These are phyloP conservation scores for Drosophila maculinotata DNA, from an alignment of 2,888 invertebrate genomes.

Conservation along the genomic window DNA sequence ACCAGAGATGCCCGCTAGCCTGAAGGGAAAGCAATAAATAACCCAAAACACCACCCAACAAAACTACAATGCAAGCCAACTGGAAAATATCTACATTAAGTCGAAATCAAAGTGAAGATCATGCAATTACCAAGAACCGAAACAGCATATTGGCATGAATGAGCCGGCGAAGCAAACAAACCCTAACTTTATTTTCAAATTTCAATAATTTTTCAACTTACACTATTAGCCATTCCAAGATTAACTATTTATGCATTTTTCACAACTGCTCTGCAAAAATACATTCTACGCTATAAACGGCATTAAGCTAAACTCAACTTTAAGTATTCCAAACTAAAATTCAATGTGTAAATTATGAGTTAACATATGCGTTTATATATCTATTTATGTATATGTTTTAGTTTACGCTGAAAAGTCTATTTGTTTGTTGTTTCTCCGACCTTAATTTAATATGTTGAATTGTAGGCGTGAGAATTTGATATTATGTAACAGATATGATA, in stretches of 20 bases:
- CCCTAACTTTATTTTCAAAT: conserved; percentile 15
- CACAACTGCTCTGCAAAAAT: conserved; percentile 6
- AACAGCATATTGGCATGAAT: conserved; percentile 3
- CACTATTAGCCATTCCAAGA: conserved; percentile 35
- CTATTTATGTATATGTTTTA: conserved; percentile 24
- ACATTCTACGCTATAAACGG: conserved; percentile 53
- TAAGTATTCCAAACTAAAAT: conserved; percentile 58
- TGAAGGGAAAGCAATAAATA: conserved; percentile 86
- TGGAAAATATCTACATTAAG: conserved; percentile 30
- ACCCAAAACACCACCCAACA: conserved; percentile 2
- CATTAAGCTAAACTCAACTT: conserved; percentile 49
- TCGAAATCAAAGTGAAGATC: conserved; percentile 30
- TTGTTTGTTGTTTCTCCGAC: conserved; percentile 57
- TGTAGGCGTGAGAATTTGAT: conserved; percentile 52
- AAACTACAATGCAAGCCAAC: conserved; percentile 3
- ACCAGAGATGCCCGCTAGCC: conserved; percentile 95
- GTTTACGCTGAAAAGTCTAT: conserved; percentile 29
- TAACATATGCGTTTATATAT: conserved; percentile 25
- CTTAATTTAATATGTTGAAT: conserved; percentile 32
- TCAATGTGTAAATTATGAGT: conserved; percentile 17
- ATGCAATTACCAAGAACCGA: conserved; percentile 12
- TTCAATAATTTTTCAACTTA: neutral
- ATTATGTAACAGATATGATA: conserved; percentile 53
- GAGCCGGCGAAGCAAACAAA: conserved; percentile 45
- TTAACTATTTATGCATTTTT: conserved; percentile 30